Evolutionary conservation across 2,888 invertebrate genomes (phyloP).

Genomic region (Pherbina coryleti): DNA sequence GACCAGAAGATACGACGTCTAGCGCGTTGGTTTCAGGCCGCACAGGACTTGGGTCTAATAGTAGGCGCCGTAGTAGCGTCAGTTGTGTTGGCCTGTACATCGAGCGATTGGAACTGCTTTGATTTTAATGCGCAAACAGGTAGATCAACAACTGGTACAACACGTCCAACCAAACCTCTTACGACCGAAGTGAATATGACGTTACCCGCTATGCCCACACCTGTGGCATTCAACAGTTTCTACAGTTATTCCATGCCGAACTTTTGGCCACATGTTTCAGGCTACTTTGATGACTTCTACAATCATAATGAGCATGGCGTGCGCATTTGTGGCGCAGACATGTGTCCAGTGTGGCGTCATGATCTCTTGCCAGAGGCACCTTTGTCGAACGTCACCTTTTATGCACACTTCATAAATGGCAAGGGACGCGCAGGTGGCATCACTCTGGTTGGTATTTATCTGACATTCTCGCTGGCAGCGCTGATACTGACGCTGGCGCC

Average conservation of each 20-base stretch:
- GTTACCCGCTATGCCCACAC: conserved; percentile 13
- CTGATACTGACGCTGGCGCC: conserved; percentile 69
- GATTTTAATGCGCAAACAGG: conserved; percentile 34
- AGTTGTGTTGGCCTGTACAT: conserved; percentile 68
- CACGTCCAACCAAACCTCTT: not conserved
- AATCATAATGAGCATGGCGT: conserved; percentile 72
- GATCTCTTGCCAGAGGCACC: conserved; percentile 42
- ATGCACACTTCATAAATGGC: conserved; percentile 60
- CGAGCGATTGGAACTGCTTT: conserved; percentile 62
- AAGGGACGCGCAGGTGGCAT: conserved; percentile 58
- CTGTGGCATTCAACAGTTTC: conserved; percentile 39
- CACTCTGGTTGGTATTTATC: conserved; percentile 63
- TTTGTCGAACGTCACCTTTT: conserved; percentile 53
- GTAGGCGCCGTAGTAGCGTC: conserved; percentile 72
- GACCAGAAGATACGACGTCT: conserved; percentile 71
- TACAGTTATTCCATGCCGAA: conserved; percentile 48
- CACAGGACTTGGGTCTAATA: conserved; percentile 74
- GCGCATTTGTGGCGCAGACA: conserved; percentile 73
- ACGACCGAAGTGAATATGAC: not conserved
- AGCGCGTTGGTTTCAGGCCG: conserved; percentile 72
- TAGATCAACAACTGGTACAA: not conserved
- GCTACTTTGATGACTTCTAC: conserved; percentile 70
- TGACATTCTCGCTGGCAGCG: conserved; percentile 69
- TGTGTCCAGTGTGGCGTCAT: conserved; percentile 70
- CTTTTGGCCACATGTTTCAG: conserved; percentile 49